phyloP scores from a whole-genome alignment of 2,888 invertebrate species.

The Eilema sororculum region DNA sequence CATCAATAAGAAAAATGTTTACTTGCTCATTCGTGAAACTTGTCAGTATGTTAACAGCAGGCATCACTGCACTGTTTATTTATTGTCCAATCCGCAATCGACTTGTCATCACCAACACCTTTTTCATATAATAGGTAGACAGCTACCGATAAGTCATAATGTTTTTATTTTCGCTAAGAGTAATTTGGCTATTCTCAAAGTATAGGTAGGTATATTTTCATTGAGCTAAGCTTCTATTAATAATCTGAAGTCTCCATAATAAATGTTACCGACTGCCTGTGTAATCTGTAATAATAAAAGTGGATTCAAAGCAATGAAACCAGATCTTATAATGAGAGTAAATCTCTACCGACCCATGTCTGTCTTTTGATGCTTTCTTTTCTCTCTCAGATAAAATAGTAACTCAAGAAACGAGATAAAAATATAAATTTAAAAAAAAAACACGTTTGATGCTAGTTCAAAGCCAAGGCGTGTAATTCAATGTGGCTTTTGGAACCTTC shows the following conservation, averaged over 20 bases:
- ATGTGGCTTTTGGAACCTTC: constrained; percentile 18
- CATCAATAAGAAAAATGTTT: constrained; percentile 51
- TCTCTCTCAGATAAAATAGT: neutral
- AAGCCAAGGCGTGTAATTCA: constrained; percentile 25
- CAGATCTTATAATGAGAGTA: constrained; percentile 1
- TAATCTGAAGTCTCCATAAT: too few relatives aligned
- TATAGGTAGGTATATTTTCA: neutral
- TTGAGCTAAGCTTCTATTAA: neutral
- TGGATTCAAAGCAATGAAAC: neutral
- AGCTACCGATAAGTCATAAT: too few relatives aligned
- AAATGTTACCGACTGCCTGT: neutral
- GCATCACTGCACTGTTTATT: constrained; percentile 36
- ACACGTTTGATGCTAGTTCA: constrained; percentile 1
- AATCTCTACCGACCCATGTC: neutral
- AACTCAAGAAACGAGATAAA: neutral
- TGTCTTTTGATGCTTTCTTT: constrained; percentile 20
- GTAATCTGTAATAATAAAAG: constrained; percentile 1
- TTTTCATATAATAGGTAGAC: too few relatives aligned
- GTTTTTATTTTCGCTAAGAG: neutral
- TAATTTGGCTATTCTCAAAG: neutral
- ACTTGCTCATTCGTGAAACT: constrained; percentile 25
- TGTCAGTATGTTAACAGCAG: constrained; percentile 42
- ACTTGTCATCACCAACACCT: constrained; percentile 21
- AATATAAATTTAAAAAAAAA: constrained; percentile 5
- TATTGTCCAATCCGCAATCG: constrained; percentile 26